Conservation (phyloP, 2,113 vertebrate genomes). For the Lanius collurio region DNA sequence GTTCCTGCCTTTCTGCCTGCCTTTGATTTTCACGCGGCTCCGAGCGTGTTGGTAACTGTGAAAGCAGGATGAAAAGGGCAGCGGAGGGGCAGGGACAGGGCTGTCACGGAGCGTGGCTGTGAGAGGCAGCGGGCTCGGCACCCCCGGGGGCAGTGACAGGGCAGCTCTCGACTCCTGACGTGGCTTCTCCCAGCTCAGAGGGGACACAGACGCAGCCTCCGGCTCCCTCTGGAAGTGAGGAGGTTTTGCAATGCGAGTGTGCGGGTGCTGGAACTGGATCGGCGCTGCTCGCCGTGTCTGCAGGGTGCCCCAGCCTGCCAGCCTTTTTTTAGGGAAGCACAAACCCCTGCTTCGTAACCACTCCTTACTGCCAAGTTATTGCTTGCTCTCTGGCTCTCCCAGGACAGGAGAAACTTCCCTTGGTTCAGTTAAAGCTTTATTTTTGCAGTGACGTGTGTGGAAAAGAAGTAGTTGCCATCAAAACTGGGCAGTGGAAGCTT, state of each 20-base stretch:
- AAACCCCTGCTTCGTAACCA: background rate
- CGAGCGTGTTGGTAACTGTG: background rate
- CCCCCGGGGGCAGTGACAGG: background rate
- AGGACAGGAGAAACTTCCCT: background rate
- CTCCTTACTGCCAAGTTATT: background rate
- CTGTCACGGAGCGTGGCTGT: background rate
- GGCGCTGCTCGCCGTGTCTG: background rate
- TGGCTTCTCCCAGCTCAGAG: background rate
- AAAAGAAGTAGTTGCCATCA: background rate
- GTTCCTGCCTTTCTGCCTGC: background rate
- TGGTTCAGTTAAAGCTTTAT: background rate
- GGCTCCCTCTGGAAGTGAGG: background rate
- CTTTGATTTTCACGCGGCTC: background rate
- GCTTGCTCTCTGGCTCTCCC: background rate
- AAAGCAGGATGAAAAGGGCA: background rate
- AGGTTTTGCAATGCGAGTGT: background rate
- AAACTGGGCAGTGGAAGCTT: background rate
- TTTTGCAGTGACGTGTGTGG: background rate
- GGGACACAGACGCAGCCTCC: background rate
- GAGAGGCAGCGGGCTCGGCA: background rate
- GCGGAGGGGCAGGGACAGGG: background rate
- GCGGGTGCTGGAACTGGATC: background rate
- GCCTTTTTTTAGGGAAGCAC: background rate
- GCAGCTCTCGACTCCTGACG: background rate
- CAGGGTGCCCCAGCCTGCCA: background rate